Evolutionary conservation across 1,140 invertebrate genomes (phyloP).

Genomic region (Panagrolaimus sp.): DNA sequence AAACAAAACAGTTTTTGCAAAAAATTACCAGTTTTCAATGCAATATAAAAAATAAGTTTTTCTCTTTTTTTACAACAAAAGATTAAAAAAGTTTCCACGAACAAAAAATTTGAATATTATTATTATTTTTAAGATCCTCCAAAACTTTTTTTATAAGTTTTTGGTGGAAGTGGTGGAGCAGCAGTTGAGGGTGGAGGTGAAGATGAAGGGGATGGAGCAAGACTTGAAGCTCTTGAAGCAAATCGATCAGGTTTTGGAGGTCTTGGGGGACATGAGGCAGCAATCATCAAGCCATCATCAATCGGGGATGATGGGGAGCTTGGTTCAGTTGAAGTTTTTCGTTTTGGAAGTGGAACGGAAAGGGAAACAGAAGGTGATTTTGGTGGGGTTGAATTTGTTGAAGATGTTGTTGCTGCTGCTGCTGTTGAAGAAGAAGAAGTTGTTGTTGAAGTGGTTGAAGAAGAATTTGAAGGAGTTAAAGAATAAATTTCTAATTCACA

Average conservation of each 20-base stretch:
- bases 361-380: conserved; percentile 24
- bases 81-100: too few relatives aligned
- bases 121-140: not conserved
- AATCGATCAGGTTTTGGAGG: conserved; percentile 1
- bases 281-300: not conserved
- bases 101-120: too few relatives aligned
- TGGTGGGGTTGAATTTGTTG: conserved; percentile 12
- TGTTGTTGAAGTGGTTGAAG: not conserved
- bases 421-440: not conserved
- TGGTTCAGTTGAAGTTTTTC: conserved; percentile 8
- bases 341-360: conserved; percentile 26
- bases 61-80: too few relatives aligned
- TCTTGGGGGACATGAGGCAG: conserved; percentile 7
- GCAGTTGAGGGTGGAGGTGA: not conserved
- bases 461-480: not conserved
- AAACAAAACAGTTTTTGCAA: too few relatives aligned
- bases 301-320: not conserved
- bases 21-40: too few relatives aligned
- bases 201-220: not conserved
- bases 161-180: conserved; percentile 22
- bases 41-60: too few relatives aligned
- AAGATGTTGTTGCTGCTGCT: not conserved
- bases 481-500: not conserved
- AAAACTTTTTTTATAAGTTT: conserved; percentile 7
- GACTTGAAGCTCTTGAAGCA: not conserved